Conservation (phyloP, 2,113 vertebrate species). For the Leptobrachium leishanense region DNA sequence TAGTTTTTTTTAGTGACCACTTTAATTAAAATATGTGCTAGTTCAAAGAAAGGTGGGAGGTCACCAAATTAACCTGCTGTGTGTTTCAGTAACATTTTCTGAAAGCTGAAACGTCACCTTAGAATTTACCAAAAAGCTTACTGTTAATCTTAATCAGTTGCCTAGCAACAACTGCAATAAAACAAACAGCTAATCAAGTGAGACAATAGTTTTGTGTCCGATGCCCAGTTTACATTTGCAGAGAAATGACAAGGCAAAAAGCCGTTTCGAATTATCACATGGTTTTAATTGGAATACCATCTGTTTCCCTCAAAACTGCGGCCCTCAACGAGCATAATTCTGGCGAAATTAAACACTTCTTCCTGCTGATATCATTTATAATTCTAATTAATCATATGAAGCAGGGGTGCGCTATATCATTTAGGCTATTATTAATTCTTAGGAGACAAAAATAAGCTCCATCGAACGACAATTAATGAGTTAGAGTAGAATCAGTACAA, state of each 20-base stretch:
- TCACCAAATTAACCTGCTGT: no score
- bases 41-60: no score
- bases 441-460: background rate
- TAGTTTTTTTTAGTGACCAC: no score
- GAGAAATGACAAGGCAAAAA: slow-evolving; percentile 50
- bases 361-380: background rate
- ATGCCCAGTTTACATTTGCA: slow-evolving; percentile 18
- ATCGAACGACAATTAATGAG: background rate
- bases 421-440: background rate
- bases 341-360: background rate
- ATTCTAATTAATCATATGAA: background rate
- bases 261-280: slow-evolving; percentile 51
- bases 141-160: slow-evolving; percentile 73
- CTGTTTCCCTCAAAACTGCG: background rate
- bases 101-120: slow-evolving; percentile 63
- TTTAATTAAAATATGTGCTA: no score
- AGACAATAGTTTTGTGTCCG: slow-evolving; percentile 58
- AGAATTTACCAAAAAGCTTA: slow-evolving; percentile 70
- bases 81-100: slow-evolving; percentile 40
- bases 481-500: no score
- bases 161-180: slow-evolving; percentile 76
- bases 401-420: background rate
- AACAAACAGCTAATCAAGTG: slow-evolving; percentile 64
- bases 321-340: background rate
- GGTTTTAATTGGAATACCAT: slow-evolving; percentile 52